These are phyloP conservation scores for Dendrocopos noguchii DNA, from an alignment of 2,113 vertebrate species.

Conservation along the genomic window DNA sequence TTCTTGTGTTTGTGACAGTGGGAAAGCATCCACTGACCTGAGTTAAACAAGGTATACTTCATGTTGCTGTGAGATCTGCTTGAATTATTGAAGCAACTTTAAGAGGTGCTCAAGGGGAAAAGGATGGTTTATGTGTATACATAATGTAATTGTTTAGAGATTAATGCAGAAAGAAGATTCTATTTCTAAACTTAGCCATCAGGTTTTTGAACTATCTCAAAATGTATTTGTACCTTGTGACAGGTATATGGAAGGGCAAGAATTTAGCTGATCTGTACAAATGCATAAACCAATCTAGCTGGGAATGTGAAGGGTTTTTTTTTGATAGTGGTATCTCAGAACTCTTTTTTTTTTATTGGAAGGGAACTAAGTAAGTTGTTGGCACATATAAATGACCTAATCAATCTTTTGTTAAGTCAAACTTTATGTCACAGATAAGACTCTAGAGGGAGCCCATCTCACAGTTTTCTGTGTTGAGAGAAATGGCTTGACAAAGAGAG, in stretches of 20 bases:
- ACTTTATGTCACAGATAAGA: neutral
- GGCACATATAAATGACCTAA: neutral
- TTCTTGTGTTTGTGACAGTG: neutral
- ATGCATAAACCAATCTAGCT: neutral
- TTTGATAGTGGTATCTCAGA: neutral
- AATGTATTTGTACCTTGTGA: neutral
- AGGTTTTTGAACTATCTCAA: neutral
- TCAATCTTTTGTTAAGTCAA: neutral
- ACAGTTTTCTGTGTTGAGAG: neutral
- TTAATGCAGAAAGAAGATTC: neutral
- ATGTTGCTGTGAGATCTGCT: neutral
- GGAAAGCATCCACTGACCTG: neutral
- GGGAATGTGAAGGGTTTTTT: neutral
- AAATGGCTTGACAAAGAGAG: neutral
- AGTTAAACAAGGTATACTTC: neutral
- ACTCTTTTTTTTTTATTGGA: neutral
- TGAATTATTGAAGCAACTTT: neutral
- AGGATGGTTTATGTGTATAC: neutral
- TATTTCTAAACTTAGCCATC: neutral
- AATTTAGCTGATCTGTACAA: neutral
- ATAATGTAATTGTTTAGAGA: neutral
- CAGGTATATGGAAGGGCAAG: neutral
- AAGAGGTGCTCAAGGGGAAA: neutral
- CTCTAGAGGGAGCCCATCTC: conserved; percentile 65
- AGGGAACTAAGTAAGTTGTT: neutral